A percentile compares a stretch with the other conserved stretches of the same genome.
These are phyloP conservation scores for Leucophenga varia DNA, from an alignment of 1,140 invertebrate genomes.

Conservation along the genomic window DNA sequence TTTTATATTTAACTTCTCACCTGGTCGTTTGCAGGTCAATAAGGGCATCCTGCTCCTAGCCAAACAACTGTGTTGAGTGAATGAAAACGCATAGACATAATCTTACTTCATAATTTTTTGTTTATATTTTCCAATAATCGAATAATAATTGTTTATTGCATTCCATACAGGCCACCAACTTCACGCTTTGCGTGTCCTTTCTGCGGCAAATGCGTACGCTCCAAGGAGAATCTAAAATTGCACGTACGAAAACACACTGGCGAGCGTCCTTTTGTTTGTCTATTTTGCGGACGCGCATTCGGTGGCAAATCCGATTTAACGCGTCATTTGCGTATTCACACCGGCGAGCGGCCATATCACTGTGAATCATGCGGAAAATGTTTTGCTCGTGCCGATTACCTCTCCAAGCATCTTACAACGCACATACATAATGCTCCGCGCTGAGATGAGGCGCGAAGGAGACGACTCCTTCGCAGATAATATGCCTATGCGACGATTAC, in stretches of 20 bases:
- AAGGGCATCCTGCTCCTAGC: no score
- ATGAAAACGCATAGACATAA: neutral
- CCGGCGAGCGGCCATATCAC: conserved; percentile 78
- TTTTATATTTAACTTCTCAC: no score
- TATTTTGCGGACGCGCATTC: conserved; percentile 83
- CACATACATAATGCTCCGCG: conserved; percentile 75
- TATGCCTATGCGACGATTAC: neutral
- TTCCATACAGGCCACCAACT: conserved; percentile 39
- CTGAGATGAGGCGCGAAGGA: conserved; percentile 59
- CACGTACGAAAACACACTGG: conserved; percentile 88
- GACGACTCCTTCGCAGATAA: conserved; percentile 57
- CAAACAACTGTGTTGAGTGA: no score
- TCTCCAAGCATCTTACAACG: conserved; percentile 88
- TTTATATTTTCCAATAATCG: no score
- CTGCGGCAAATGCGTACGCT: conserved; percentile 84
- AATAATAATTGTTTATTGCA: neutral
- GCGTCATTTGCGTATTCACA: conserved; percentile 82
- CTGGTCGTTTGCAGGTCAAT: no score
- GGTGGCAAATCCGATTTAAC: conserved; percentile 85
- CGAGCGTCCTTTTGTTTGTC: conserved; percentile 81
- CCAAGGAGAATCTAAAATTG: conserved; percentile 84
- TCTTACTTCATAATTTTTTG: neutral
- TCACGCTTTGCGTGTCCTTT: conserved; percentile 81
- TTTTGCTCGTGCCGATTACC: conserved; percentile 84
- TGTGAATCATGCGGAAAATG: conserved; percentile 90